Conservation (phyloP, 2,113 vertebrate genomes). For the Loxodonta africana region DNA sequence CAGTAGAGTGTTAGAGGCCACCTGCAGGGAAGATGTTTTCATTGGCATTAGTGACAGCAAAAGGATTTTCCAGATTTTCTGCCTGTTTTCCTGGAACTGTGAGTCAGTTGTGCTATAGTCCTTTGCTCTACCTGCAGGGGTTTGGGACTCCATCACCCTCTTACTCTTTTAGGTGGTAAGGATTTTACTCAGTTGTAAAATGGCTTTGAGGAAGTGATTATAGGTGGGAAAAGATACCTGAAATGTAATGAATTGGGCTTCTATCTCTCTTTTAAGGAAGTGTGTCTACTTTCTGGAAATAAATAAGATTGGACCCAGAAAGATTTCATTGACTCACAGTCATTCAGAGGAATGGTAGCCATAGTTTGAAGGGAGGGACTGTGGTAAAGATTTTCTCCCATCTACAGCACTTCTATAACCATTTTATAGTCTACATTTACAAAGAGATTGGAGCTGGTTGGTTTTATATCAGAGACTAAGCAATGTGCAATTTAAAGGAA, state of each 20-base stretch:
- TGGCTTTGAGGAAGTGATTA: constrained; percentile 3
- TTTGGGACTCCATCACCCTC: neutral
- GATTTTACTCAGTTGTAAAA: neutral
- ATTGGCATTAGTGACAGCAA: neutral
- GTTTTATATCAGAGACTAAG: neutral
- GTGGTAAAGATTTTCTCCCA: neutral
- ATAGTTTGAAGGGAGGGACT: neutral
- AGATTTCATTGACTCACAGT: neutral
- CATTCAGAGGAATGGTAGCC: neutral
- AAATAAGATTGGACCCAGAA: neutral
- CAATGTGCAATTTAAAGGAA: neutral
- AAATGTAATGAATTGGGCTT: neutral
- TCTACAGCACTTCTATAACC: neutral
- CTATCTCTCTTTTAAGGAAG: neutral
- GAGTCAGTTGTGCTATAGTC: neutral
- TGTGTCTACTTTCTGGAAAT: neutral
- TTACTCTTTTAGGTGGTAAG: neutral
- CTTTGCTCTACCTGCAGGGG: constrained; percentile 63
- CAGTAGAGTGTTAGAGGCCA: neutral
- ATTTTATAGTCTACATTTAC: neutral
- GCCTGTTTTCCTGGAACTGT: neutral
- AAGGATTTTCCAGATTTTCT: constrained; percentile 47
- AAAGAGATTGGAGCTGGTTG: neutral
- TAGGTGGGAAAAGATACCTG: neutral
- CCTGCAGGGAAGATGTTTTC: constrained; percentile 47